Conservation (phyloP, 2,797 vertebrate genomes). For the Iguana delicatissima region DNA sequence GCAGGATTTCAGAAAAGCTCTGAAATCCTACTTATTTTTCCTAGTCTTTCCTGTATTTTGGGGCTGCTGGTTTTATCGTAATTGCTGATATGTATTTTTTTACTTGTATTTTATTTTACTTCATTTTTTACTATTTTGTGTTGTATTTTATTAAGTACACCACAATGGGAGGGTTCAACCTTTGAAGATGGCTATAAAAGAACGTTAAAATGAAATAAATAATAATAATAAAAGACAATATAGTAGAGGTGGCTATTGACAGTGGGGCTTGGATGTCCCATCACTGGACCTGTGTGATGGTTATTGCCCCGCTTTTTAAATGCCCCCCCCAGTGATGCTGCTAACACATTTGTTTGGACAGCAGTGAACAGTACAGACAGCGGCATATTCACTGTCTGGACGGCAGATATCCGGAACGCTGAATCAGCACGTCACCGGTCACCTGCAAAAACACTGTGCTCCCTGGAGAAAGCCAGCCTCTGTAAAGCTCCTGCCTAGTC, state of each 20-base stretch:
- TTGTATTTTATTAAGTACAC: not conserved
- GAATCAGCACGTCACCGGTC: not conserved
- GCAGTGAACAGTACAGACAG: not conserved
- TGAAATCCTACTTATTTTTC: not conserved
- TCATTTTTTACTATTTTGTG: not conserved
- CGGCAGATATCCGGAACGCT: not conserved
- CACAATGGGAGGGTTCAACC: not conserved
- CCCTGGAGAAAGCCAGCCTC: not conserved
- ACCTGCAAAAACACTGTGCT: conserved; percentile 17
- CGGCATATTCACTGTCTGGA: not conserved
- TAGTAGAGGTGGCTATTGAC: not conserved
- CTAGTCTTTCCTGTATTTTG: not conserved
- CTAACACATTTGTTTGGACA: not conserved
- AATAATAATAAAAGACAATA: not conserved
- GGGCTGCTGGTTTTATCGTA: not conserved
- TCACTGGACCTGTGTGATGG: not conserved
- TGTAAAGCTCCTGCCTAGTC: not conserved
- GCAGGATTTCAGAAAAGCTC: not conserved
- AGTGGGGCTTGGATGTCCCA: not conserved
- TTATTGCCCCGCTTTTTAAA: not conserved
- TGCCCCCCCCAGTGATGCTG: not conserved
- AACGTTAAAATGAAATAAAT: not conserved
- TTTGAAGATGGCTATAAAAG: not conserved
- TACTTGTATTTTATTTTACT: not conserved
- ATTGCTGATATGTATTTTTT: not conserved